Percentiles rank a stretch among this genome's conserved stretches.
phyloP scores from a whole-genome alignment of 2,113 vertebrate species.

The Rafetus swinhoei region DNA sequence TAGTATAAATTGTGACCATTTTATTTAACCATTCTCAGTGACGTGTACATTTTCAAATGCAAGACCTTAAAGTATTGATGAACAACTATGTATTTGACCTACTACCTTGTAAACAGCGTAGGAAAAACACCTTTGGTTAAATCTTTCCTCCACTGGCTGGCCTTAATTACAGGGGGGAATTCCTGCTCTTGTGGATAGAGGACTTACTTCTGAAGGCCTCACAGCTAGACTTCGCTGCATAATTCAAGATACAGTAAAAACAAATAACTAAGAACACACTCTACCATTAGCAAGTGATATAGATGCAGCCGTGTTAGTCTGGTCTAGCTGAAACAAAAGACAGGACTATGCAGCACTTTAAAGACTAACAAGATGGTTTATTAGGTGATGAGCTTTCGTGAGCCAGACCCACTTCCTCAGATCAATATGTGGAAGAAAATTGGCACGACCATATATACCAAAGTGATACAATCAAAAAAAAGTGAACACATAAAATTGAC shows the following conservation, averaged over 20 bases:
- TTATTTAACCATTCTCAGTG: background rate
- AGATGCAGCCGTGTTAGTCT: no score
- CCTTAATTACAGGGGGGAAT: background rate
- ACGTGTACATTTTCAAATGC: background rate
- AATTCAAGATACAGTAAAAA: background rate
- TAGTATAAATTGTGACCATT: background rate
- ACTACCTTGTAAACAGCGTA: background rate
- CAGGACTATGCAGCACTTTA: no score
- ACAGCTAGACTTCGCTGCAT: background rate
- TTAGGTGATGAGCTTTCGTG: no score
- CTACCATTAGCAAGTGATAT: no score
- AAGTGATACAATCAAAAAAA: no score
- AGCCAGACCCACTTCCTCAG: no score
- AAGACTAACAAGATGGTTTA: no score
- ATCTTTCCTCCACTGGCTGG: background rate
- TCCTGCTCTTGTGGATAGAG: background rate
- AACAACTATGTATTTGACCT: background rate
- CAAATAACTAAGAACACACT: background rate
- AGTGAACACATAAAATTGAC: no score
- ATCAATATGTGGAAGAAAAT: no score
- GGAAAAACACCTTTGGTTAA: rapidly evolving
- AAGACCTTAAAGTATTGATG: background rate
- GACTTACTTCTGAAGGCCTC: background rate
- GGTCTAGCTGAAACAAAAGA: no score
- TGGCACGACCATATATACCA: no score